Base-by-base conservation (phyloP, 2,113 vertebrate species). In the Malurus melanocephalus region DNA sequence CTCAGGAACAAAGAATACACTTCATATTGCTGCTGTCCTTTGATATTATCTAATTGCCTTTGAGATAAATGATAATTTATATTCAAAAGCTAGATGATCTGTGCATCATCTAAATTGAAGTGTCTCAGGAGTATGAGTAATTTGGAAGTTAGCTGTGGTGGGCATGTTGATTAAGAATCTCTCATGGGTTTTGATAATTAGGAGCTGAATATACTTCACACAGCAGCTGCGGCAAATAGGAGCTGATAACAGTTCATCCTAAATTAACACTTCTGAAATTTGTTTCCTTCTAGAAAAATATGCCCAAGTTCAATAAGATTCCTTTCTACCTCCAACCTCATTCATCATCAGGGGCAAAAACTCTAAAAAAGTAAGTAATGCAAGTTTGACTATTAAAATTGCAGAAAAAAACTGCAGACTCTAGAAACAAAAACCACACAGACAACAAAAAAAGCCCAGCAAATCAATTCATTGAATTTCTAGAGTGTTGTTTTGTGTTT, bases 271-370 rank as follows among this genome's bases (percentile, higher is more conserved):
- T 89, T 78, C 19, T 61, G n/a, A 42, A 86, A 77, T 46, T 56
- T 95, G 59, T 95, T 97, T 73, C 81, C 21, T 97, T 97, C 75
- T 97, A 99, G 99, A 99, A 99, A 98, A 99, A 99, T 94, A 99
- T 99, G 99, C 99, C 99, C 95, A 99, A 99, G 92, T 99, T 99
- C 98, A 99, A 99, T 98, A 99, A 99, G 98, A 99, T 99, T 96
- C 99, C 99, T 24, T 99, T 99, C 98, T 99, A 99, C 98, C 99
- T 99, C 98, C 99, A 99, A 96, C 99, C 99, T 59, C 99, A 99
- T 95, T 99, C 99, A 57, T 99, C 99, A 77, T 99, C 99, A 32
- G 99, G 99, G 89, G 99, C 99, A 94, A 99, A 99, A 97, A 99
- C 99, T 53, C 97, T 99, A 57, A 99, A 99, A 94, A 99, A 99